A percentile compares a stretch with the other conserved stretches of the same genome.
Evolutionary conservation across 2,113 vertebrate species (phyloP).

Genomic region (Naja naja): DNA sequence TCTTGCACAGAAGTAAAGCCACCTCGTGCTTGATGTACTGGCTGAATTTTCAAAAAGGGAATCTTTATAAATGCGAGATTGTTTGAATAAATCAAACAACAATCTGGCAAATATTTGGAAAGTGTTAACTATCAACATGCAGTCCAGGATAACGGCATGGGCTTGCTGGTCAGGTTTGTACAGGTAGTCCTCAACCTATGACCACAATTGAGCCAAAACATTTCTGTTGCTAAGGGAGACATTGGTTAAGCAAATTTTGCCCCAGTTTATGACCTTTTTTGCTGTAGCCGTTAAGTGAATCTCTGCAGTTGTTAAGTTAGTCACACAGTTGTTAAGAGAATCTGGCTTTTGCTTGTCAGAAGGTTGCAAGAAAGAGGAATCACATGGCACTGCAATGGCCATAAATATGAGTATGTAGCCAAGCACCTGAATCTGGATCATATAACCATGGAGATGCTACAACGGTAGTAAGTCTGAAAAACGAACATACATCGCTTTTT

Average conservation of each 20-base stretch:
- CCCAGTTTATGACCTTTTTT: too few relatives aligned
- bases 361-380: not conserved
- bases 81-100: not conserved
- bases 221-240: not conserved
- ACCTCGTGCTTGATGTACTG: not conserved
- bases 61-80: not conserved
- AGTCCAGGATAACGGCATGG: not conserved
- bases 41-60: not conserved
- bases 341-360: too few relatives aligned
- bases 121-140: not conserved
- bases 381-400: not conserved
- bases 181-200: not conserved
- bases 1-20: not conserved
- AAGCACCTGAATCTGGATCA: too few relatives aligned
- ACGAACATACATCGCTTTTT: not conserved
- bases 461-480: not conserved
- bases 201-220: not conserved
- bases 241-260: not conserved
- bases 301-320: not conserved
- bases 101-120: not conserved
- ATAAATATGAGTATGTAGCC: not conserved
- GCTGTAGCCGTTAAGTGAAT: too few relatives aligned
- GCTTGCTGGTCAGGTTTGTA: not conserved
- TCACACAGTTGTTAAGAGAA: not conserved
- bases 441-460: too few relatives aligned